These are phyloP conservation scores for Cepphus grylle DNA, from an alignment of 2,113 vertebrate species.

Conservation along the genomic window DNA sequence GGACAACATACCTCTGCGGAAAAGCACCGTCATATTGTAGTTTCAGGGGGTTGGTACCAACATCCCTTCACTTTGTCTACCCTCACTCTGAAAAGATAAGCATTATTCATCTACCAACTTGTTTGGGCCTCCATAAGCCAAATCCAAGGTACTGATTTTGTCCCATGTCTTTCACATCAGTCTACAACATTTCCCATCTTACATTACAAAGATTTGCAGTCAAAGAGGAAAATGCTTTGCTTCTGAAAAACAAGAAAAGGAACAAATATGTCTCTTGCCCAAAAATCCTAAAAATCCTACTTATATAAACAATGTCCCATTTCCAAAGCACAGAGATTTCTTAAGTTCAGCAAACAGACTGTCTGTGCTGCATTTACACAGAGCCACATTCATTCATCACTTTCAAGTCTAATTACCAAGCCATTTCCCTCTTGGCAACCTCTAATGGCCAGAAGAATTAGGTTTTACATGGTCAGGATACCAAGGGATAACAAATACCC, in stretches of 20 bases:
- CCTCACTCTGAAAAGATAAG: background rate
- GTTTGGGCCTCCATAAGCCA: background rate
- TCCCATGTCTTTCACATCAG: background rate
- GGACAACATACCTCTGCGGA: background rate
- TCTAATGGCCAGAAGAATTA: constrained; percentile 58
- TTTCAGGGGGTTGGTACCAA: background rate
- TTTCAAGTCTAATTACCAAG: constrained; percentile 62
- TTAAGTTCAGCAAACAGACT: constrained; percentile 57
- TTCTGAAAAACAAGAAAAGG: constrained; percentile 57
- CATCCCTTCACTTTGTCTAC: background rate
- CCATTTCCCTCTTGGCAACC: constrained; percentile 60
- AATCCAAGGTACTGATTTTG: background rate
- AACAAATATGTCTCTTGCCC: constrained; percentile 20
- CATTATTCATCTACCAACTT: background rate
- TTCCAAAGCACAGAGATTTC: constrained; percentile 59
- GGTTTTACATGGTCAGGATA: constrained; percentile 48
- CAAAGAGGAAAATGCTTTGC: background rate
- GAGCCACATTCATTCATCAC: constrained; percentile 48
- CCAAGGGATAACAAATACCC: constrained; percentile 43
- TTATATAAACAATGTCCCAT: constrained; percentile 52
- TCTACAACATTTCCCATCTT: constrained; percentile 2
- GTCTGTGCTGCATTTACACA: constrained; percentile 51
- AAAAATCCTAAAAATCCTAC: constrained; percentile 65
- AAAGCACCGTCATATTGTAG: background rate
- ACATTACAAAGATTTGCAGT: background rate